Evolutionary conservation across 2,113 vertebrate genomes (phyloP), one percentile per base, ranked within the genome.

Genomic region (Salvelinus alpinus): DNA sequence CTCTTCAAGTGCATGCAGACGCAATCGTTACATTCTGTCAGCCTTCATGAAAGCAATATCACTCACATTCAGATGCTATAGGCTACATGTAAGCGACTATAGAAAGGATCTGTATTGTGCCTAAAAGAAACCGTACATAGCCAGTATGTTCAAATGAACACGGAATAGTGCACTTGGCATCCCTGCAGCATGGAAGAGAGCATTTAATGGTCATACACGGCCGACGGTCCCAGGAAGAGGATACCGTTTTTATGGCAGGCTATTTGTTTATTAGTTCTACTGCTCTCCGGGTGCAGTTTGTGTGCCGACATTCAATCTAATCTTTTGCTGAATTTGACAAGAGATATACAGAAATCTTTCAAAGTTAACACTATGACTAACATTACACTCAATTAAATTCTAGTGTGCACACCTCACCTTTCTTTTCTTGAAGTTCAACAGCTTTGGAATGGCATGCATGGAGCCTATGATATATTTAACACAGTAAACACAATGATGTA

Each of bases 191-290:
- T 44, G 48, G 67, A 71, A 51, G 47, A 24, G 44, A 60, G 48
- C 64, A 8, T 38, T 57, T 78, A 78, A 78, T 72, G 70, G 70
- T 78, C 70, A 78, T 78, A 54, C 57, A 22, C 60, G 62, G 70
- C 22, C 48, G 62, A 72, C 70, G 48, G 70, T 72, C 62, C 27
- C 38, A 48, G 22, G 67, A 57, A 73, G 38, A 74, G 34, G 65
- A 70, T 66, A 68, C 18, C 14, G 31, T 38, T 74, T 74, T 71
- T 64, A 73, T 70, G 27, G 72, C 31, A 59, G n/a, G 48, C 75
- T 76, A 64, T 80, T 78, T 72, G 71, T 78, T 80, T 80, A 80
- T 67, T 62, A 74, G 64, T 69, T 64, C 69, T 67, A 76, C 65
- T 66, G 24, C 16, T 78, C 70, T 65, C 72, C 31, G 71, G 72